phyloP scores from a whole-genome alignment of 2,888 invertebrate species.

The Pristionchus exspectatus region DNA sequence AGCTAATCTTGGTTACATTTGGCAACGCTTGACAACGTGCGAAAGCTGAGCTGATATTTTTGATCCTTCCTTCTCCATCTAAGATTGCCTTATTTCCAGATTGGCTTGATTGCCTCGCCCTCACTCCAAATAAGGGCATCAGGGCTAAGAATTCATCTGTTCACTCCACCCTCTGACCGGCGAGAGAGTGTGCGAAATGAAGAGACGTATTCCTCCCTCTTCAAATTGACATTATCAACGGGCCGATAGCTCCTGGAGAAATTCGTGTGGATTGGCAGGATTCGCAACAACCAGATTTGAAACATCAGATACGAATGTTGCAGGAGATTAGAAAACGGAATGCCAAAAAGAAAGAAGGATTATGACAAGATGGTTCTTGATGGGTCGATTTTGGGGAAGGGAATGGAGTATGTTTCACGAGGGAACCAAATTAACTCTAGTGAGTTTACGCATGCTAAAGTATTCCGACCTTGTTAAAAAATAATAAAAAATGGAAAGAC shows the following conservation, averaged over 20 bases:
- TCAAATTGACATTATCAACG: constrained; percentile 11
- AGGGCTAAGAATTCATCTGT: no score
- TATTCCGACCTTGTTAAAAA: no score
- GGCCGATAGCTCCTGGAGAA: background rate
- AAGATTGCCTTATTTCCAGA: background rate
- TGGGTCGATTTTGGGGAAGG: no score
- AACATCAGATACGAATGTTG: background rate
- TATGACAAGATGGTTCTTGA: background rate
- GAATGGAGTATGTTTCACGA: background rate
- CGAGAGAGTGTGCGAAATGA: background rate
- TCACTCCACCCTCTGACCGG: no score
- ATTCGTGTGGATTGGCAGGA: constrained; percentile 25
- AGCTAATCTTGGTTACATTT: no score
- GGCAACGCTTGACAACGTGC: no score
- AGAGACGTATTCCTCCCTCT: background rate
- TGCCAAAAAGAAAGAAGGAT: background rate
- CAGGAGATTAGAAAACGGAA: background rate
- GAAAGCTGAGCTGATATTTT: no score
- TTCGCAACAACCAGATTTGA: background rate
- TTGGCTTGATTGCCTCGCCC: background rate
- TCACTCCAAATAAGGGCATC: background rate
- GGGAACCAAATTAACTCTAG: background rate
- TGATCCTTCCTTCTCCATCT: no score
- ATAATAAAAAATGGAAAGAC: no score
- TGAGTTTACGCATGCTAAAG: background rate